A percentile compares a stretch with the other conserved stretches of the same genome.
Evolutionary conservation across 2,113 vertebrate genomes (phyloP).

Genomic region (Lampris incognitus): DNA sequence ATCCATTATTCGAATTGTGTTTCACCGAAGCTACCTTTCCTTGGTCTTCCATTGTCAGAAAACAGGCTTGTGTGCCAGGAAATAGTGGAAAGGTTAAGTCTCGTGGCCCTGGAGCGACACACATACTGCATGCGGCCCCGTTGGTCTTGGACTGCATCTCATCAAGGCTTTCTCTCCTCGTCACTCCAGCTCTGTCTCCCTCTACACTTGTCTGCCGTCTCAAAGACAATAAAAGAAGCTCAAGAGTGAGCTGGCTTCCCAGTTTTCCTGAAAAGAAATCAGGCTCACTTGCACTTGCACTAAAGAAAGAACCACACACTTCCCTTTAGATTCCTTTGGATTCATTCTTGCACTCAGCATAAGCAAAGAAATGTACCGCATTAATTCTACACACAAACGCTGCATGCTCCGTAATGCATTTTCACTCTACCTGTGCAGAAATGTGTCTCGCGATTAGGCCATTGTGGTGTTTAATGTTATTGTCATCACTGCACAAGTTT

Average conservation of each 20-base stretch:
- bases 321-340: slow-evolving; percentile 16
- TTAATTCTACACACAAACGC: neutral
- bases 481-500: slow-evolving; percentile 23
- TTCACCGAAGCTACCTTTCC: slow-evolving; percentile 7
- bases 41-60: neutral
- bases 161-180: too few relatives aligned
- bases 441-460: slow-evolving; percentile 9
- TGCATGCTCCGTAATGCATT: slow-evolving; percentile 19
- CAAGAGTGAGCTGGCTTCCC: neutral
- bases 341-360: neutral
- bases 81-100: too few relatives aligned
- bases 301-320: slow-evolving; percentile 10
- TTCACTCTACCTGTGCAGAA: slow-evolving; percentile 19
- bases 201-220: too few relatives aligned
- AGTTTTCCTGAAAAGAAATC: neutral
- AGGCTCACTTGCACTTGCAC: neutral
- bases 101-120: too few relatives aligned
- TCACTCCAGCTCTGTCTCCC: too few relatives aligned
- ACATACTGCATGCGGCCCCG: too few relatives aligned
- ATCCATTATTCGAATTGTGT: slow-evolving; percentile 27
- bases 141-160: too few relatives aligned
- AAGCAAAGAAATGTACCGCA: slow-evolving; percentile 9
- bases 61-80: neutral
- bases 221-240: too few relatives aligned
- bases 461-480: slow-evolving; percentile 21